Evolutionary conservation across 2,113 vertebrate genomes (phyloP), one percentile per base, ranked within the genome.

Genomic region (Pyrgilauda ruficollis): DNA sequence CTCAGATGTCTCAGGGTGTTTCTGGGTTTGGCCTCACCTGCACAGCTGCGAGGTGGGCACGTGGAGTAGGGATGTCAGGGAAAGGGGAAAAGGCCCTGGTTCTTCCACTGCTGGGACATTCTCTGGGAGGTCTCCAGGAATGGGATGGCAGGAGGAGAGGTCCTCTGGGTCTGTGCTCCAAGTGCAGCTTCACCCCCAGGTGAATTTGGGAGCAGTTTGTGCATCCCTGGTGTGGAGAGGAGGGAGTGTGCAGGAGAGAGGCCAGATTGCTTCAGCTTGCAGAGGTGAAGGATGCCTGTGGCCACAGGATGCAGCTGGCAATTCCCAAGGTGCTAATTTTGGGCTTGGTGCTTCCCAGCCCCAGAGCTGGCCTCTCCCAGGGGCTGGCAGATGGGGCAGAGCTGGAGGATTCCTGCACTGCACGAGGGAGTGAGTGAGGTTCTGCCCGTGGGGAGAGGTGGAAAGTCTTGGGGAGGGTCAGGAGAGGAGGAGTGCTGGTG

Each of bases 1-100:
- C 30, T 39, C 10, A 31, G 73, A 2, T 31, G 26, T 59, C 74
- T 84, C 0, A 0, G 6, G 4, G 39, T 22, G n/a, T 64, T 62
- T 18, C 49, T 59, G 76, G 14, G 10, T 87, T 73, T 76, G 58
- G 30, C 67, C 44, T 72, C 28, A 9, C 31, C 68, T 46, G 6
- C 55, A 21, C 14, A 72, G 46, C 47, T 35, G 2, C 6, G 43
- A 8, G 61, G 55, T n/a, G 47, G n/a, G 37, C 27, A 69, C 81
- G 15, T 1, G 15, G 31, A 52, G 18, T 3, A 3, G 22, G 39
- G 30, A 33, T 37, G 59, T 14, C 59, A 77, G 59, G 0, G 4
- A 53, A 9, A 35, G 6, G 26, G 24, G 11, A 37, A 15, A 30
- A 50, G 47, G 39, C 5, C 4, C n/a, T 87, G 70, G 15, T 44